Evolutionary conservation across 2,797 vertebrate species (phyloP), one percentile per base, ranked within the genome.

Genomic region (Pseudomugil gertrudae): DNA sequence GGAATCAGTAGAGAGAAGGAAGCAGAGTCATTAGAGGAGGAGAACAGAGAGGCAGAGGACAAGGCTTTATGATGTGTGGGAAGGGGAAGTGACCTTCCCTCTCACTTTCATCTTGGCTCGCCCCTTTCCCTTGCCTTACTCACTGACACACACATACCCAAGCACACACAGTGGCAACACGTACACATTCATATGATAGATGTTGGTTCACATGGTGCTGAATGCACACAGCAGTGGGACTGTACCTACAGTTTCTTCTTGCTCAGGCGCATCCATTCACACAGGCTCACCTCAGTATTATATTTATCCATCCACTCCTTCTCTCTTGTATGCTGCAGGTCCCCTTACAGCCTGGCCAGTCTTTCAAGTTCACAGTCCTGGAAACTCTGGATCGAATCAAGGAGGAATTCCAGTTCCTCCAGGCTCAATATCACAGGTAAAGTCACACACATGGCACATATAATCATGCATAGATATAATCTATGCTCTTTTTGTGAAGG

Each of bases 361-460:
- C 96, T 80, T 96, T 96, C 91, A 97, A 97, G 87, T 96, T 97
- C 92, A 97, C 96, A n/a, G 93, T 97, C 73, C 81, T 95, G 92
- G 96, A 97, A 87, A 97, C 95, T 24, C 94, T 97, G 83, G 95
- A 96, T 76, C 94, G 95, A 36, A 96, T 97, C 84, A 98, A 96
- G 83, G 96, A 97, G 85, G 96, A 97, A 83, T 98, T 98, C 69
- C 96, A 96, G 92, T 96, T 97, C 77, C 94, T 97, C 53, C 96
- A 96, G 92, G 96, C 96, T 8, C 96, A 97, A 77, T 97, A 96
- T 87, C 95, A 96, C 90, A 95, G 95, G 95, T 95, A 90, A 30
- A 48, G 9, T 56, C 36, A 66, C 63, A 24, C 45, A 40, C 21
- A 2, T 13, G 5, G 36, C 47, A 32, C 23, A 2, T 6, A n/a